phyloP scores from a whole-genome alignment of 2,113 vertebrate species.

The Lepus americanus region DNA sequence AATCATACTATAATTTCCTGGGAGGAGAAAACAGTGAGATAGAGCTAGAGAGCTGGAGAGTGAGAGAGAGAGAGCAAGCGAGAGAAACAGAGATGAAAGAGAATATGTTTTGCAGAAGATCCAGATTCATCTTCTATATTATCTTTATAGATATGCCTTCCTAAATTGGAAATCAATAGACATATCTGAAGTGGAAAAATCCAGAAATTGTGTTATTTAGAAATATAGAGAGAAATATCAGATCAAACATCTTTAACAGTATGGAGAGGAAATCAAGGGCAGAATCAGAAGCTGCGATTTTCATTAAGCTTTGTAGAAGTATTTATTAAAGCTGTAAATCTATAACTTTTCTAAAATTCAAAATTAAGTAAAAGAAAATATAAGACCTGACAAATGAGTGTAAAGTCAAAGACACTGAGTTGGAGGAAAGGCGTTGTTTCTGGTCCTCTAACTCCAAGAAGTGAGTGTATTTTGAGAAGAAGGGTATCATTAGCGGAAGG shows the following conservation, averaged over 20 bases:
- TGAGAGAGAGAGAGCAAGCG: not conserved
- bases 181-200: conserved; percentile 35
- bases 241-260: not conserved
- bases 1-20: conserved; percentile 38
- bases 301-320: not conserved
- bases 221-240: not conserved
- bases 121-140: not conserved
- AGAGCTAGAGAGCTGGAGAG: not conserved
- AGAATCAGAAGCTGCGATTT: not conserved
- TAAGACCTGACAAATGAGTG: not conserved
- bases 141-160: not conserved
- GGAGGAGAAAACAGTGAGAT: not conserved
- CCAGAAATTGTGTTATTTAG: conserved; percentile 29
- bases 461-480: not conserved
- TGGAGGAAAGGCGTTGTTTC: not conserved
- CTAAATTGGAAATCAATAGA: conserved; percentile 24
- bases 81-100: not conserved
- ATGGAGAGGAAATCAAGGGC: not conserved
- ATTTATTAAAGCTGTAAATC: conserved; percentile 12
- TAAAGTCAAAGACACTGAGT: not conserved
- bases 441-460: not conserved
- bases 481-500: not conserved
- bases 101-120: not conserved
- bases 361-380: not conserved
- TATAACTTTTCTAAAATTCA: conserved; percentile 20